These are phyloP conservation scores for Cosmia trapezina DNA, from an alignment of 2,888 invertebrate genomes.

Conservation along the genomic window DNA sequence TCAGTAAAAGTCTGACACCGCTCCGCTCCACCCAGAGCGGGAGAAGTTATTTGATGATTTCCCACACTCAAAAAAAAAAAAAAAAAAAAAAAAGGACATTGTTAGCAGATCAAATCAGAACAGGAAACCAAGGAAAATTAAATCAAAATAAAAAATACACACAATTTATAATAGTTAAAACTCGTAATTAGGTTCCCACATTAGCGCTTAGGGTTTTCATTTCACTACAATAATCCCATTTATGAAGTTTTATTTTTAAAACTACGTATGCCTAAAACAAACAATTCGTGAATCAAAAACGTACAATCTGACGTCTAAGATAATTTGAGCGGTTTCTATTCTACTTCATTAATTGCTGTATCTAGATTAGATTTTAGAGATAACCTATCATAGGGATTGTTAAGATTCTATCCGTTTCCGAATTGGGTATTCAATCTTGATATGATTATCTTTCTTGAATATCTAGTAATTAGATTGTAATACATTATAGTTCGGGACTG, in stretches of 20 bases:
- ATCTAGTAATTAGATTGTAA: slow-evolving; percentile 54
- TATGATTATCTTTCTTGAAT: slow-evolving; percentile 41
- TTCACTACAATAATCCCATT: neutral
- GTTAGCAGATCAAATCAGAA: neutral
- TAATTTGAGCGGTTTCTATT: slow-evolving; percentile 48
- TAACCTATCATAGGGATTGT: slow-evolving; percentile 31
- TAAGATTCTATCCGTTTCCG: slow-evolving; percentile 63
- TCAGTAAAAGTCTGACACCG: too few relatives aligned
- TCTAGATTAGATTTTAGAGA: slow-evolving; percentile 44
- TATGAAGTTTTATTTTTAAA: slow-evolving; percentile 1
- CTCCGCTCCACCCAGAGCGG: too few relatives aligned
- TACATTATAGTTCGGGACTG: slow-evolving; percentile 40
- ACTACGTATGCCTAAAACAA: neutral
- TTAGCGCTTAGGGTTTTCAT: neutral
- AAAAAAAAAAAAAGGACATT: neutral
- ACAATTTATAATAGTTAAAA: neutral
- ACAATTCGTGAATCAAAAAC: slow-evolving; percentile 21
- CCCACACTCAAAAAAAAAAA: too few relatives aligned
- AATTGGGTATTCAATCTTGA: slow-evolving; percentile 62
- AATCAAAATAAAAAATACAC: neutral
- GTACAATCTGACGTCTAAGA: slow-evolving; percentile 27
- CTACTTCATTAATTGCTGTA: slow-evolving; percentile 25
- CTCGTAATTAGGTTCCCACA: neutral
- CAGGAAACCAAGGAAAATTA: neutral
- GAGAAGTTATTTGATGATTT: too few relatives aligned